Percentiles rank a stretch among this genome's conserved stretches.
phyloP scores from a whole-genome alignment of 1,140 invertebrate genomes.

The Drosophila sproati region DNA sequence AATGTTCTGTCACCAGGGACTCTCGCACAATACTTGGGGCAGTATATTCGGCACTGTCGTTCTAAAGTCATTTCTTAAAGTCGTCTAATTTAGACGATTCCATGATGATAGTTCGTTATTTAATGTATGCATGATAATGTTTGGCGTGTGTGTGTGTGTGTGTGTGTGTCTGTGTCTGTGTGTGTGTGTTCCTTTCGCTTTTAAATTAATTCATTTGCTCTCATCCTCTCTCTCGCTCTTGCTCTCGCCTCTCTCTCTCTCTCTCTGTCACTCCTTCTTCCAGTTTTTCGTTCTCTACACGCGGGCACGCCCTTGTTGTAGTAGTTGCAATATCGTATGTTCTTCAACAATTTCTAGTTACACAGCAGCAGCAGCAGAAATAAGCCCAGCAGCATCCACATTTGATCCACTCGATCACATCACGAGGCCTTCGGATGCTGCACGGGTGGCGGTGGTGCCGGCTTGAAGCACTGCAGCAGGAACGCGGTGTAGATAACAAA shows the following conservation, averaged over 20 bases:
- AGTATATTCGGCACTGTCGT: slow-evolving; percentile 33
- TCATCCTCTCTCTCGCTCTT: slow-evolving; percentile 8
- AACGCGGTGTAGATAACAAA: slow-evolving; percentile 96
- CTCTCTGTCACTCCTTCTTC: background rate
- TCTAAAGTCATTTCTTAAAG: slow-evolving; percentile 50
- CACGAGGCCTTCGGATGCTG: slow-evolving; percentile 84
- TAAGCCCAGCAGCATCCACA: slow-evolving; percentile 13
- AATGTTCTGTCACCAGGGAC: slow-evolving; percentile 45
- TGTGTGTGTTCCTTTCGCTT: slow-evolving; percentile 39
- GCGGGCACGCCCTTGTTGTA: slow-evolving; percentile 41
- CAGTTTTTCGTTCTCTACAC: slow-evolving; percentile 28
- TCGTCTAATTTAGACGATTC: slow-evolving; percentile 81
- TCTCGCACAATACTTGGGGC: slow-evolving; percentile 43
- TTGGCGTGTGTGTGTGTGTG: slow-evolving; percentile 25
- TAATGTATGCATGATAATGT: slow-evolving; percentile 36
- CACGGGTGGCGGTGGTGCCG: slow-evolving; percentile 86
- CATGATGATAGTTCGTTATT: slow-evolving; percentile 55
- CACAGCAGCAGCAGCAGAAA: slow-evolving; percentile 20
- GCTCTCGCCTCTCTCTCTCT: slow-evolving; percentile 12
- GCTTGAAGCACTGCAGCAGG: slow-evolving; percentile 94
- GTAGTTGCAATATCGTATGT: slow-evolving; percentile 38
- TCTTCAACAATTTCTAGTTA: slow-evolving; percentile 35
- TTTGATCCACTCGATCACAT: slow-evolving; percentile 23
- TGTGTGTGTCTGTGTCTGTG: slow-evolving; percentile 6
- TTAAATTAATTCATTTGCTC: slow-evolving; percentile 43